Base-by-base conservation (phyloP, 2,797 vertebrate species). In the Notolabrus celidotus region DNA sequence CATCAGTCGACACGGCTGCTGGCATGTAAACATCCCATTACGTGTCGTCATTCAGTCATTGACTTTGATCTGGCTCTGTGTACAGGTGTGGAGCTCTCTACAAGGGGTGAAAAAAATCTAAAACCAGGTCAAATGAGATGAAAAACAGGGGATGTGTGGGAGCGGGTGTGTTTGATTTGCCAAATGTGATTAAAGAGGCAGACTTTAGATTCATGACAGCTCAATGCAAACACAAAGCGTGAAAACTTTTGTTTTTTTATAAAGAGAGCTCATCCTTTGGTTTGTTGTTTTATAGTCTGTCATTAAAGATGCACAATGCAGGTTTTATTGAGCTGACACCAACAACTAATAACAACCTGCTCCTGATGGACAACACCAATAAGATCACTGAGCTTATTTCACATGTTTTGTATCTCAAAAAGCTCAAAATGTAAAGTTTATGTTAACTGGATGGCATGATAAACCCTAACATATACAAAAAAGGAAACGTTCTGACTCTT, bases 91-190 rank as follows among this genome's bases (percentile, higher is more conserved):
- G 4, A 23, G 51, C 52, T 54, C 38, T 64, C n/a, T 49, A 17
- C 56, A 22, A n/a, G n/a, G 64, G 29, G 53, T 62, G 55, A 23
- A 49, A 64, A 20, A 49, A 64, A 58, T 63, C 15, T 43, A 42
- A 80, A 84, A 67, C 12, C 70, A 71, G 71, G 76, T 84, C 71
- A 69, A 62, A 74, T 57, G 33, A 79, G 45, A 67, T 46, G 47
- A 33, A 50, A 59, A 57, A 66, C 17, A 19, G 58, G 3, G 16
- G 38, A 27, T 19, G 45, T 41, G 57, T 38, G 54, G 39, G 54
- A 39, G 66, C 36, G 36, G 29, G 54, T 15, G 78, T 38, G 50
- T 79, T 77, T 74, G 66, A 71, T 61, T 74, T 61, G 45, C 23
- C 53, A 46, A 51, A 82, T 39, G 56, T 22, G 46, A 67, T 82